Percentiles rank a stretch among this genome's conserved stretches.
These are phyloP conservation scores for Heliocidaris tuberculata DNA, from an alignment of 35 echinoderm and acorn worm genomes.

Conservation along the genomic window DNA sequence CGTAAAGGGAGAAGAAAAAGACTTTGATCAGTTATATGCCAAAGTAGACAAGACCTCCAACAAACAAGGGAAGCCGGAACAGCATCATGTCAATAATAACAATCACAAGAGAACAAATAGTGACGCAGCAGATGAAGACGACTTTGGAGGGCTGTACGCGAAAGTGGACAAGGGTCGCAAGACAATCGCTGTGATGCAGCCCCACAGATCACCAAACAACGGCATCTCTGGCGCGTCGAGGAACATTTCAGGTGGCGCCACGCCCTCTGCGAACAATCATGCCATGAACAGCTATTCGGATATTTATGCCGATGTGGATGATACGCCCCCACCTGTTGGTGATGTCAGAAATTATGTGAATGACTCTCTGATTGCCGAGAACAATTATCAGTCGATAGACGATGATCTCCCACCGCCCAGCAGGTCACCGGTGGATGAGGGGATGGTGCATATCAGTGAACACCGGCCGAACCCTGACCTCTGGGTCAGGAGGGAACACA, in stretches of 20 bases:
- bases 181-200: slow-evolving; percentile 19
- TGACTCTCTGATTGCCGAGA: neutral
- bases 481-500: slow-evolving; percentile 41
- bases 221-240: neutral
- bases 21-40: slow-evolving; percentile 54
- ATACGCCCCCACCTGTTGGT: neutral
- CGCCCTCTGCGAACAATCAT: neutral
- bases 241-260: neutral
- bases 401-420: neutral
- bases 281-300: slow-evolving; percentile 33
- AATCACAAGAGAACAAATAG: slow-evolving; percentile 6
- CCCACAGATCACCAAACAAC: neutral
- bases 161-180: slow-evolving; percentile 59
- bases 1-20: slow-evolving; percentile 14
- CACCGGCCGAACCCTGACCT: slow-evolving; percentile 27
- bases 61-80: neutral
- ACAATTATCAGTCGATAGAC: slow-evolving; percentile 45
- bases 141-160: slow-evolving; percentile 58
- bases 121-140: neutral
- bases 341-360: slow-evolving; percentile 13
- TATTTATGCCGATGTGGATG: slow-evolving; percentile 32
- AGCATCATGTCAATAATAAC: slow-evolving; percentile 25
- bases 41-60: slow-evolving; percentile 56
- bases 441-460: slow-evolving; percentile 26
- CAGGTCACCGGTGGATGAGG: neutral